Evolutionary conservation across 2,888 invertebrate genomes (phyloP).

Genomic region (Frankliniella intonsa): DNA sequence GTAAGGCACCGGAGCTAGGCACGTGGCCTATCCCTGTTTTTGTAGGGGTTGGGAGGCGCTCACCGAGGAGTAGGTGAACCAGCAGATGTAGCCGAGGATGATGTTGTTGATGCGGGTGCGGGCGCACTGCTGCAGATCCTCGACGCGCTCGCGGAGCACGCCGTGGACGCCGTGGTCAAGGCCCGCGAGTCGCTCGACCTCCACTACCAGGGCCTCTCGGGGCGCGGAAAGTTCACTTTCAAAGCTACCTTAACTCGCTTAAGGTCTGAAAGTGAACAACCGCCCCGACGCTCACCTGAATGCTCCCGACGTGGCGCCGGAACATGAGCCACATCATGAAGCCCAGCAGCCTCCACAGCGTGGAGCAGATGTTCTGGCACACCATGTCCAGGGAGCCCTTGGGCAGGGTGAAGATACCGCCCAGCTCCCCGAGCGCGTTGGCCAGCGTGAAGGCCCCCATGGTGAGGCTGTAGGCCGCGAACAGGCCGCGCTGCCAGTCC

Average conservation of each 20-base stretch:
- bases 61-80: constrained; percentile 9
- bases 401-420: not conserved
- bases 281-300: not conserved
- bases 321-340: not conserved
- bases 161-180: not conserved
- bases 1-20: too few species aligned
- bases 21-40: too few species aligned
- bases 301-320: not conserved
- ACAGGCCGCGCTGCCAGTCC: not conserved
- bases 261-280: too few species aligned
- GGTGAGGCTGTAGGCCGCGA: not conserved
- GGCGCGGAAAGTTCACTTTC: too few species aligned
- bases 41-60: not conserved
- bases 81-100: not conserved
- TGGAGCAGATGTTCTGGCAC: not conserved
- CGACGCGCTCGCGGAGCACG: not conserved
- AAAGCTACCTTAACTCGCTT: too few species aligned
- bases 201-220: not conserved
- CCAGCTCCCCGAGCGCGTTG: not conserved
- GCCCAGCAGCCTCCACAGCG: not conserved
- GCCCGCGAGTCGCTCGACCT: not conserved
- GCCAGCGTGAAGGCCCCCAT: not conserved
- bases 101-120: not conserved
- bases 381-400: not conserved
- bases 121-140: not conserved